A percentile compares a stretch with the other conserved stretches of the same genome.
Conservation (phyloP, 2,888 invertebrate species). For the Ischnura elegans region DNA sequence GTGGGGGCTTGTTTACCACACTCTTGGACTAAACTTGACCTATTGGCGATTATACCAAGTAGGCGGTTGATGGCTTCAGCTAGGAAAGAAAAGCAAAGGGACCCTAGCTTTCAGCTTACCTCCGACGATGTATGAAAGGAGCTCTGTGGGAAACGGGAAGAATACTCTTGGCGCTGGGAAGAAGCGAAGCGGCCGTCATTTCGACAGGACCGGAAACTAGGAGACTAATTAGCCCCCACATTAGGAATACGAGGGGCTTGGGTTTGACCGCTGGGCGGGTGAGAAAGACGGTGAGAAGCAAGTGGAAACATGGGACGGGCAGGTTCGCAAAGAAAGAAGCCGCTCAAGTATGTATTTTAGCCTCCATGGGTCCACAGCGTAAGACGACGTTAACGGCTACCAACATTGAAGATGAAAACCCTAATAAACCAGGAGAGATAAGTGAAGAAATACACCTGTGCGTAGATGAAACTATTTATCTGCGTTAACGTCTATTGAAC, state of each 20-base stretch:
- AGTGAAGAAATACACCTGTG: too few relatives aligned
- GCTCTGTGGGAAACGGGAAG: neutral
- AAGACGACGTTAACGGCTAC: neutral
- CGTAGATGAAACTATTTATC: too few relatives aligned
- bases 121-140: neutral
- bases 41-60: neutral
- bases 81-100: neutral
- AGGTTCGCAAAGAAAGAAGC: neutral
- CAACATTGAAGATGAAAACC: neutral
- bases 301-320: neutral
- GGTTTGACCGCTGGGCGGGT: neutral
- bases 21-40: neutral
- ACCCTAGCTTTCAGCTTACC: neutral
- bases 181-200: neutral
- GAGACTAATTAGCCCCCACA: constrained; percentile 9
- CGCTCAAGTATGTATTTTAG: neutral
- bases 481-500: too few relatives aligned
- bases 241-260: neutral
- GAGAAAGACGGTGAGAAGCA: neutral
- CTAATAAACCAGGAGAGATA: too few relatives aligned
- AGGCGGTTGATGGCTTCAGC: neutral
- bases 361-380: neutral
- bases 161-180: neutral
- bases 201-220: constrained; percentile 16
- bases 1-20: too few relatives aligned